phyloP scores from a whole-genome alignment of 2,113 vertebrate species.

The Cyprinodon tularosa region DNA sequence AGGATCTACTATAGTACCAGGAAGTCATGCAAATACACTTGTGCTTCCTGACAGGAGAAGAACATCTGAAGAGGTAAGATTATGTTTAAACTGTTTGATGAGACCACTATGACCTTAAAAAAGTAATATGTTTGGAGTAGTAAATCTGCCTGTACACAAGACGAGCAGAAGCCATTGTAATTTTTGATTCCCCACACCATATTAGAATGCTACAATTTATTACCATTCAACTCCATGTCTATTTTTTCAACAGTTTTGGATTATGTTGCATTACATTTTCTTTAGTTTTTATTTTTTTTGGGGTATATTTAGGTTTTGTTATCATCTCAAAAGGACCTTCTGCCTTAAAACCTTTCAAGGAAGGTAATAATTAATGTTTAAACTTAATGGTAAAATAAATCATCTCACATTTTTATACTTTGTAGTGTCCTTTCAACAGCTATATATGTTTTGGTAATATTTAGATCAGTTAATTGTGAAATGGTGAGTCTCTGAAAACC shows the following conservation, averaged over 20 bases:
- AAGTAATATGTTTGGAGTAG: background rate
- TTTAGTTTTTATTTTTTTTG: no score
- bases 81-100: background rate
- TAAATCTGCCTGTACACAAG: background rate
- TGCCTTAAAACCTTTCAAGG: background rate
- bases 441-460: background rate
- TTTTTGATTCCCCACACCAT: background rate
- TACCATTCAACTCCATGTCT: no score
- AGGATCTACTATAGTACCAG: conserved; percentile 7
- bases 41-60: background rate
- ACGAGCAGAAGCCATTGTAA: no score
- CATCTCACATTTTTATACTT: background rate
- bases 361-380: background rate
- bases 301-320: background rate
- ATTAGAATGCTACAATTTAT: no score
- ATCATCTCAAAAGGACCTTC: background rate
- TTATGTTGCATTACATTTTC: no score
- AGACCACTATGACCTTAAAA: background rate
- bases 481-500: background rate
- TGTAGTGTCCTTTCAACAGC: background rate
- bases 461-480: background rate
- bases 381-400: background rate
- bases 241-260: no score
- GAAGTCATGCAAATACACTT: conserved; percentile 61
- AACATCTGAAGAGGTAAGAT: background rate